Conservation (phyloP, 1,140 invertebrate genomes). For the Papilio machaon region DNA sequence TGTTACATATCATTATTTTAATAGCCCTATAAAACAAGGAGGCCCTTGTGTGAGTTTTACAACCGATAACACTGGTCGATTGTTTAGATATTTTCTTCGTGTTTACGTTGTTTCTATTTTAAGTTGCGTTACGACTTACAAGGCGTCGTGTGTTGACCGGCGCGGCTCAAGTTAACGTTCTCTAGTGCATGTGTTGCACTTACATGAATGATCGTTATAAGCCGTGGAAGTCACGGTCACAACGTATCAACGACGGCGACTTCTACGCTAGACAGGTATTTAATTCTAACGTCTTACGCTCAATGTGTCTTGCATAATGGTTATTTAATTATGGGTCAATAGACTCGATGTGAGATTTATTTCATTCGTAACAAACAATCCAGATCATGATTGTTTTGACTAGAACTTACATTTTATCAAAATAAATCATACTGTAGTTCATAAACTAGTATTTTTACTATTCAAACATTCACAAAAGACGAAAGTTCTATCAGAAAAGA, state of each 20-base stretch:
- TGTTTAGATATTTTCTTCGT: conserved; percentile 47
- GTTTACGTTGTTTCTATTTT: conserved; percentile 50
- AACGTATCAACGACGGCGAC: neutral
- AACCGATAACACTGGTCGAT: conserved; percentile 49
- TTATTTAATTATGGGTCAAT: conserved; percentile 66
- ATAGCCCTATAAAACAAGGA: conserved; percentile 65
- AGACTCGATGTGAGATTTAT: conserved; percentile 53
- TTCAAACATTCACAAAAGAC: neutral
- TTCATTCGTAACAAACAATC: conserved; percentile 41
- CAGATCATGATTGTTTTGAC: conserved; percentile 45
- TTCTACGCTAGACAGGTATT: conserved; percentile 34
- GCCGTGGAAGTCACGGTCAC: conserved; percentile 27
- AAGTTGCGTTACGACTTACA: conserved; percentile 42
- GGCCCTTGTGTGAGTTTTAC: conserved; percentile 50
- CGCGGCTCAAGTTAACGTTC: conserved; percentile 18
- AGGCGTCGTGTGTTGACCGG: conserved; percentile 26
- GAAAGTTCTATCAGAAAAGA: neutral
- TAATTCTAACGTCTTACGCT: conserved; percentile 27
- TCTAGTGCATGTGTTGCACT: conserved; percentile 1
- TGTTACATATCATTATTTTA: conserved; percentile 72
- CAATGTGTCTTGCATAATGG: conserved; percentile 55
- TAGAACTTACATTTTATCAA: neutral
- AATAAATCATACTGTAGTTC: neutral
- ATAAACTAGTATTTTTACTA: neutral
- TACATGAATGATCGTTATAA: conserved; percentile 16